Evolutionary conservation across 2,797 vertebrate species (phyloP).

Genomic region (Pampus argenteus): DNA sequence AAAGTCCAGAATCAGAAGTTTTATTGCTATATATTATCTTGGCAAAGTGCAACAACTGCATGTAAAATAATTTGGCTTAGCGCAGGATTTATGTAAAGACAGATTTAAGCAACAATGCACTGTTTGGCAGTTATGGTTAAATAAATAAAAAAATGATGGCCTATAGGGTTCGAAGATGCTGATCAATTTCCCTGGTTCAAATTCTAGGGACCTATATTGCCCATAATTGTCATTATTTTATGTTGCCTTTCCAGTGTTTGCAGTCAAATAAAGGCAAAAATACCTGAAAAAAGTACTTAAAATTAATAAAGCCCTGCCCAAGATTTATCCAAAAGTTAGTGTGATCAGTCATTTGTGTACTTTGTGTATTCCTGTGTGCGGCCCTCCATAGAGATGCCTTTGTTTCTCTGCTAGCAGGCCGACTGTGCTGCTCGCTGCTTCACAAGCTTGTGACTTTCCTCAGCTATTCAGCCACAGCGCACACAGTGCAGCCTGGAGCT

Average conservation of each 20-base stretch:
- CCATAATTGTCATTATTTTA: too few relatives aligned
- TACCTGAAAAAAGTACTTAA: too few relatives aligned
- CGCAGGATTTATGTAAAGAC: too few relatives aligned
- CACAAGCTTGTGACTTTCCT: conserved; percentile 72
- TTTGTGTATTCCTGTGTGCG: conserved; percentile 25
- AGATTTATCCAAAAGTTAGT: conserved; percentile 30
- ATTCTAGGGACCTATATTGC: too few relatives aligned
- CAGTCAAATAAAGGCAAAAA: neutral
- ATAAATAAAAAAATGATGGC: neutral
- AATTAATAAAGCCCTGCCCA: neutral
- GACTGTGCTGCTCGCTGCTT: conserved; percentile 41
- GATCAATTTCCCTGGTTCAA: too few relatives aligned
- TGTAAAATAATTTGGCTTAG: neutral
- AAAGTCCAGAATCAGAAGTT: neutral
- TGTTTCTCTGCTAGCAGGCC: conserved; percentile 56
- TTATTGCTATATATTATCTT: neutral
- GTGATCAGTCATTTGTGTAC: conserved; percentile 36
- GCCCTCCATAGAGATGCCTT: conserved; percentile 63
- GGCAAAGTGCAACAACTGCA: neutral
- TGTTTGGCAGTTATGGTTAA: neutral
- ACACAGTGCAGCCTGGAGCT: conserved; percentile 68
- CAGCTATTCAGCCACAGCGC: conserved; percentile 49
- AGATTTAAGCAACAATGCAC: neutral
- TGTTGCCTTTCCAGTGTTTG: neutral
- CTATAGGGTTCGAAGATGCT: too few relatives aligned